Percentiles rank a stretch among this genome's conserved stretches.
These are phyloP conservation scores for Anaspis maculata DNA, from an alignment of 2,888 invertebrate species.

Conservation along the genomic window DNA sequence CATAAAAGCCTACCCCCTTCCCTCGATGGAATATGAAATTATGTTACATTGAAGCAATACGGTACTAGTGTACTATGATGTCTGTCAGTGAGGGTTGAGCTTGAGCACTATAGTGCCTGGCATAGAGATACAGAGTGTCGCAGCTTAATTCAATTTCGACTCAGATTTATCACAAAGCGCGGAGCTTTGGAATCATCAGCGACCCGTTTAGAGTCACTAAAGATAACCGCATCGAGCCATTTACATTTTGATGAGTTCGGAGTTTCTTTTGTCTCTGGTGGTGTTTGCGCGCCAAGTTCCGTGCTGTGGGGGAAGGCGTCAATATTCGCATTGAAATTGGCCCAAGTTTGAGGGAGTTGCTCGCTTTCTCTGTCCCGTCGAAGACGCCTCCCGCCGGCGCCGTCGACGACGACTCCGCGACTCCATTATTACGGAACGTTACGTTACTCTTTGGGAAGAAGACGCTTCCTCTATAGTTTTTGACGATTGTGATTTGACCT, in stretches of 20 bases:
- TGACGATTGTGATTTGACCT: no score
- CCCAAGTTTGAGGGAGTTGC: not conserved
- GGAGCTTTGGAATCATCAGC: constrained; percentile 25
- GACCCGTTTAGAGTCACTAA: constrained; percentile 27
- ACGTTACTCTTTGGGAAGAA: no score
- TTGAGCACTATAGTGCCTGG: not conserved
- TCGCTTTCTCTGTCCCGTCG: not conserved
- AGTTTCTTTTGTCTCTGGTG: constrained; percentile 33
- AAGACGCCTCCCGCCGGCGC: no score
- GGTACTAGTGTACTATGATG: no score
- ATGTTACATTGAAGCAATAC: no score
- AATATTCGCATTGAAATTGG: constrained; percentile 10
- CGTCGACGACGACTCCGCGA: no score
- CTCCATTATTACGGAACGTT: not conserved
- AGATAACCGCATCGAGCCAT: constrained; percentile 34
- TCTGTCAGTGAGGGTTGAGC: not conserved
- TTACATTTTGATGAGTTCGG: constrained; percentile 37
- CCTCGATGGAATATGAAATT: no score
- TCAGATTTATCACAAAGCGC: constrained; percentile 23
- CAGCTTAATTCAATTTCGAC: constrained; percentile 22
- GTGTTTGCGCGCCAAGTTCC: constrained; percentile 23
- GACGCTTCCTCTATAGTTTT: constrained; percentile 2
- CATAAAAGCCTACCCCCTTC: no score
- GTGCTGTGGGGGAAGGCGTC: constrained; percentile 20
- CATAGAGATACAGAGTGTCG: constrained; percentile 17